phyloP scores from a whole-genome alignment of 92 coral and sea anemone genomes.

The Scolanthus callimorphus region DNA sequence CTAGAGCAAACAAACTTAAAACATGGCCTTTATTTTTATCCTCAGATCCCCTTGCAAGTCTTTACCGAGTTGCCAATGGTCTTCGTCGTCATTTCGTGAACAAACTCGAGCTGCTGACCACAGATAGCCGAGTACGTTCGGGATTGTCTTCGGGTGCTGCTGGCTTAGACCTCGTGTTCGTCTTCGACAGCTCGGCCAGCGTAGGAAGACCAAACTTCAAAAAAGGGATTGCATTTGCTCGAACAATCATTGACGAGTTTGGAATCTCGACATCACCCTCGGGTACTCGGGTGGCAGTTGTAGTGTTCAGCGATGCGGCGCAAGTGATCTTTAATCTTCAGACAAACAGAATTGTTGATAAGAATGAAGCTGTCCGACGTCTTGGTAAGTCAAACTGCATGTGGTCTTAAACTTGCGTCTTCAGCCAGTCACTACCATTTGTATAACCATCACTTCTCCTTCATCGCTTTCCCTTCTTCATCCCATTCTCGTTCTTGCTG shows the following conservation, averaged over 20 bases:
- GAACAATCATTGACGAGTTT: constrained; percentile 87
- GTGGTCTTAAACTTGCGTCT: too few species aligned
- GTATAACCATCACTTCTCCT: too few species aligned
- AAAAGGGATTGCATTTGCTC: constrained; percentile 86
- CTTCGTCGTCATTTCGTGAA: constrained; percentile 82
- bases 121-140: constrained; percentile 90
- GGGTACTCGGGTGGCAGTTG: constrained; percentile 96
- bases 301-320: constrained; percentile 75
- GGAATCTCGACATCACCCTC: constrained; percentile 79
- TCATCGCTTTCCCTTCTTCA: neutral
- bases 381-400: constrained; percentile 54
- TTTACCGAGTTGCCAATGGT: constrained; percentile 64
- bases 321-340: constrained; percentile 66
- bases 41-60: constrained; percentile 75
- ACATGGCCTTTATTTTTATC: too few species aligned
- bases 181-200: constrained; percentile 96
- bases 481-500: neutral
- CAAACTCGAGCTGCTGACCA: constrained; percentile 76
- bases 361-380: constrained; percentile 46
- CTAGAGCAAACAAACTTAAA: too few species aligned
- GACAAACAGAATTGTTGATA: constrained; percentile 66
- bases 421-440: too few species aligned
- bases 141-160: constrained; percentile 98
- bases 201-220: constrained; percentile 80
- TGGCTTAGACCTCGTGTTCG: constrained; percentile 92